Evolutionary conservation across 2,113 vertebrate species (phyloP), one percentile per base, ranked within the genome.

Genomic region (Echinops telfairi): DNA sequence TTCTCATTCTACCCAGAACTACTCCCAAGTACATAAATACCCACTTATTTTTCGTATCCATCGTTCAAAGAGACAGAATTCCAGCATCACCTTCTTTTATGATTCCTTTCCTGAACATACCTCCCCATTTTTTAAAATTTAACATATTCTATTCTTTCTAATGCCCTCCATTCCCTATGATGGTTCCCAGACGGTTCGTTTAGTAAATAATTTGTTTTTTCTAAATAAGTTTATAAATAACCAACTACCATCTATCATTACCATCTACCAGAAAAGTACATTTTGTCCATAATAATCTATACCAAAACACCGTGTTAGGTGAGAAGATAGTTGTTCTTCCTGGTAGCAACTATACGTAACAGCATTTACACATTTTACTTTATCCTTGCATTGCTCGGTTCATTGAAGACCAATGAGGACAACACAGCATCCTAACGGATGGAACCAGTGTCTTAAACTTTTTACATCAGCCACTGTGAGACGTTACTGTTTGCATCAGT

Each of bases 211-310:
- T n/a, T 64, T 75, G 66, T 27, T 87, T 85, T 79, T 79, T 76
- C 77, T 64, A 87, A 19, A 20, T 64, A 91, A 90, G 62, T 40
- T 90, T 17, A 95, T n/a, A 95, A 94, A 91, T 47, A 94, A 94
- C 88, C 23, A 62, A 84, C 36, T 83, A 64, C 8, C 19, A 90
- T 38, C 47, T 64, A 57, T 27, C 58, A 90, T 70, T 88, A 92
- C 15, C 38, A 92, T 60, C 78, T 62, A 80, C 19, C 64, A 91
- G 92, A 82, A 36, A 68, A 36, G 62, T 88, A 22, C 38, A 83
- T 75, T 66, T 89, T 75, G 47, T 53, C 47, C 47, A 73, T 53
- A 83, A 2, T 11, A 90, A 93, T 77, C 81, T 83, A 57, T 73
- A 81, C 12, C 33, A 86, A 92, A 94, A 83, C 86, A 90, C 6